Evolutionary conservation across 2,888 invertebrate species (phyloP), one percentile per base, ranked within the genome.

Genomic region (Steinernema carpocapsae): DNA sequence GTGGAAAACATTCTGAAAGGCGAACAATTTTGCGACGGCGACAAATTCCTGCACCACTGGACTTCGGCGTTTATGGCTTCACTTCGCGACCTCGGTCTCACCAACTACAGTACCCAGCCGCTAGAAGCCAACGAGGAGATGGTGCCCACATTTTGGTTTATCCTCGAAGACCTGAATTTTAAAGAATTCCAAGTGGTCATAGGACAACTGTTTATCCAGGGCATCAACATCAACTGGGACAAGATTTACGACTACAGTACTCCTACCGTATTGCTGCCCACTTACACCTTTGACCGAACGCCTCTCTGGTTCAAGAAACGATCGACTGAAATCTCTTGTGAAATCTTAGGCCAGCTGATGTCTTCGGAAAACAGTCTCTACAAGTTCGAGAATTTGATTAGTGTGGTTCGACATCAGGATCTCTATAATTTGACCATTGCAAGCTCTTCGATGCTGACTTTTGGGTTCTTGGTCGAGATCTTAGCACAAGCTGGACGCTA

Each of bases 221-320:
- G 71, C 1, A 29, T 46, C 32, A 43, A 43, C 71, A 71, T 71
- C 0, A 76, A 83, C 42, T 84, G 83, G 83, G 64, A 73, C 0
- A 52, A 71, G 2, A 73, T 84, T 19, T 84, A 82, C 51, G 24
- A 51, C 7, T 19, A 70, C 46, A 64, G 74, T 12, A 24, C 42
- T 10, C 52, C 72, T n/a, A 76, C 45, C 64, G 72, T 79, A 26
- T 71, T 56, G 22, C 75, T 85, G 7, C 85, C 84, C 0, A 84
- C 80, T 10, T 85, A 85, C 72, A 72, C 76, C 3, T 85, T 85
- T 78, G 82, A 83, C 59, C 74, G 77, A 52, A 77, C 78, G 51
- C 56, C 72, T 0, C 70, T 78, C 17, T 85, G 84, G 84, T 76
- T 78, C 51, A 77, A 77, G 26, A 76, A 79, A 24, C 75, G 77